Percentiles rank a stretch among this genome's conserved stretches.
phyloP scores from a whole-genome alignment of 2,888 invertebrate genomes.

The Brassicogethes aeneus region DNA sequence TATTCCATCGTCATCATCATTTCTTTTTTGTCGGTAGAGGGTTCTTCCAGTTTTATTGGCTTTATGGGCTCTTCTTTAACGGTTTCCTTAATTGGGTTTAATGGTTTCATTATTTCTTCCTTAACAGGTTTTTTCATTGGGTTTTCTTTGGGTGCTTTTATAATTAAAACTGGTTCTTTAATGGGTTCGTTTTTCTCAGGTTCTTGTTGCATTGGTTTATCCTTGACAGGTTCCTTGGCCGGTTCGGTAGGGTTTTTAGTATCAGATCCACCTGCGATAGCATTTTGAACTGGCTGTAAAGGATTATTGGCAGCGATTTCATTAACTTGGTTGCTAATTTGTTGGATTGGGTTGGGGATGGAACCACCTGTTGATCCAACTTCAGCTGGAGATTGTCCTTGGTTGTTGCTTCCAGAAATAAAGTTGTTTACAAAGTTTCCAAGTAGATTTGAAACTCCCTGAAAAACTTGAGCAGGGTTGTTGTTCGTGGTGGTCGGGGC shows the following conservation, averaged over 20 bases:
- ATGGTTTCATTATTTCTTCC: no score
- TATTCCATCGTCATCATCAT: neutral
- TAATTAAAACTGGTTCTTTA: no score
- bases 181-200: conserved; percentile 2
- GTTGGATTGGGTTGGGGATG: conserved; percentile 7
- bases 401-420: conserved; percentile 9
- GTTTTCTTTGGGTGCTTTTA: no score
- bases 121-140: no score
- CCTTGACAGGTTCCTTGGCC: neutral
- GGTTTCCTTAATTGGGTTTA: no score
- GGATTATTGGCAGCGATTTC: conserved; percentile 5
- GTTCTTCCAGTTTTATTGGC: conserved; percentile 1
- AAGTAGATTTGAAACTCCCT: neutral
- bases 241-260: conserved; percentile 1
- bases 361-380: neutral
- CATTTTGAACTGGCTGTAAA: conserved; percentile 3
- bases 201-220: neutral
- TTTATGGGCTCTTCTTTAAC: conserved; percentile 4
- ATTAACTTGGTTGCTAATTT: conserved; percentile 10
- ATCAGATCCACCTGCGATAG: conserved; percentile 4
- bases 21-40: neutral
- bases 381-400: conserved; percentile 10
- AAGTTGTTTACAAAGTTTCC: conserved; percentile 7
- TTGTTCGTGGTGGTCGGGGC: neutral
- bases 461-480: neutral